Conservation (phyloP, 2,888 invertebrate genomes). For the Corythucha ciliata region DNA sequence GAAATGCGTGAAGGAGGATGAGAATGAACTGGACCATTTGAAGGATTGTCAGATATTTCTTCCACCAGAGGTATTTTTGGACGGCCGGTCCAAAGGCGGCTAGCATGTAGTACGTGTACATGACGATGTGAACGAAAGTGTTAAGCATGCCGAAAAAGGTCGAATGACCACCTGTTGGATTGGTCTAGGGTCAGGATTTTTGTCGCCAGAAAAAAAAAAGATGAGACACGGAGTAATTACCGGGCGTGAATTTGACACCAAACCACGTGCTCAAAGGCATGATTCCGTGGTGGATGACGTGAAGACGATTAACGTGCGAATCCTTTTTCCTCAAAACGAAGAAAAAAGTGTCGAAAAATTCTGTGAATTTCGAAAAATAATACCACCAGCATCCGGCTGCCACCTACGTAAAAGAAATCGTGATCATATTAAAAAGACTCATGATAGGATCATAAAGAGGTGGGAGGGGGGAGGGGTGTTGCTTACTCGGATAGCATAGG, state of each 20-base stretch:
- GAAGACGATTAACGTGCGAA: constrained; percentile 80
- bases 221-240: too few relatives aligned
- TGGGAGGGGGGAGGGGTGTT: not conserved
- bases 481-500: constrained; percentile 69
- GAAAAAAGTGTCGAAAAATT: constrained; percentile 86
- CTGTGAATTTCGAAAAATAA: constrained; percentile 87
- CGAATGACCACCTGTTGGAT: constrained; percentile 69
- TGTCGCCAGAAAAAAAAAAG: constrained; percentile 11
- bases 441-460: not conserved
- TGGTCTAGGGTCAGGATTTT: not conserved
- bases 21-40: constrained; percentile 89
- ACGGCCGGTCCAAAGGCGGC: constrained; percentile 81
- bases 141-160: constrained; percentile 90
- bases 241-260: constrained; percentile 59
- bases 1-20: constrained; percentile 88
- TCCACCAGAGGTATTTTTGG: constrained; percentile 55
- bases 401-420: constrained; percentile 53
- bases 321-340: constrained; percentile 89
- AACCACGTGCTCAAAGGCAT: constrained; percentile 96
- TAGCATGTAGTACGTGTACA: constrained; percentile 87
- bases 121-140: constrained; percentile 88
- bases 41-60: constrained; percentile 51
- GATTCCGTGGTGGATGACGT: constrained; percentile 89
- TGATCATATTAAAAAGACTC: constrained; percentile 1
- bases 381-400: constrained; percentile 86